phyloP scores from a whole-genome alignment of 2,797 vertebrate genomes.

The Schizopygopsis malacanthus region DNA sequence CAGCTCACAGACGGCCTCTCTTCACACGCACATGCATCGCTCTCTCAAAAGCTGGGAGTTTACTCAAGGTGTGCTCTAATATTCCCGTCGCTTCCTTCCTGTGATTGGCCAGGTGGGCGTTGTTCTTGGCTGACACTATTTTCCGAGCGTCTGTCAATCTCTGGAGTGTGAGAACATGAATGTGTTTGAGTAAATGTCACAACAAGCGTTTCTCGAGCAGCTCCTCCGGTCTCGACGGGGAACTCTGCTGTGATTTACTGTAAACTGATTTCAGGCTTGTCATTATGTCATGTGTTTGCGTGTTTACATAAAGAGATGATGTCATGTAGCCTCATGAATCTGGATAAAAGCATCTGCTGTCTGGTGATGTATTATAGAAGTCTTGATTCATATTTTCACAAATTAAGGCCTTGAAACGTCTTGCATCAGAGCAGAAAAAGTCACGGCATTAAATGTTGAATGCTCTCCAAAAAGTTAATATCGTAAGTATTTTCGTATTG shows the following conservation, averaged over 20 bases:
- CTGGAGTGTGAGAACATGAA: constrained; percentile 46
- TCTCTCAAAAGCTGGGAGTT: constrained; percentile 40
- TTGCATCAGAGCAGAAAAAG: neutral
- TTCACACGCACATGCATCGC: constrained; percentile 29
- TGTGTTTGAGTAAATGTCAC: constrained; percentile 33
- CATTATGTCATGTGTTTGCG: neutral
- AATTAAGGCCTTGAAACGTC: neutral
- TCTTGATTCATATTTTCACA: neutral
- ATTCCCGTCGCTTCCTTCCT: constrained; percentile 57
- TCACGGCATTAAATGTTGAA: neutral
- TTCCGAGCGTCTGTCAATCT: constrained; percentile 55
- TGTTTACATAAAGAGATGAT: neutral
- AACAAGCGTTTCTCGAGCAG: neutral
- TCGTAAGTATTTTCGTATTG: no score
- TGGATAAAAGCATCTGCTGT: neutral
- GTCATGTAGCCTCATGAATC: neutral
- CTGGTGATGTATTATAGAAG: neutral
- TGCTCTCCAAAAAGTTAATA: neutral
- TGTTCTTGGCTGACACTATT: constrained; percentile 49
- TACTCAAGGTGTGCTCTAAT: constrained; percentile 44
- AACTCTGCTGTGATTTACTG: neutral
- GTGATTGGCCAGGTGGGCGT: constrained; percentile 54
- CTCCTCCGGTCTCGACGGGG: constrained; percentile 56
- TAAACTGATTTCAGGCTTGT: neutral
- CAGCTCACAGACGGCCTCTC: constrained; percentile 15